Evolutionary conservation across 2,888 invertebrate genomes (phyloP), one percentile per base, ranked within the genome.

Genomic region (Octonoba sinensis): DNA sequence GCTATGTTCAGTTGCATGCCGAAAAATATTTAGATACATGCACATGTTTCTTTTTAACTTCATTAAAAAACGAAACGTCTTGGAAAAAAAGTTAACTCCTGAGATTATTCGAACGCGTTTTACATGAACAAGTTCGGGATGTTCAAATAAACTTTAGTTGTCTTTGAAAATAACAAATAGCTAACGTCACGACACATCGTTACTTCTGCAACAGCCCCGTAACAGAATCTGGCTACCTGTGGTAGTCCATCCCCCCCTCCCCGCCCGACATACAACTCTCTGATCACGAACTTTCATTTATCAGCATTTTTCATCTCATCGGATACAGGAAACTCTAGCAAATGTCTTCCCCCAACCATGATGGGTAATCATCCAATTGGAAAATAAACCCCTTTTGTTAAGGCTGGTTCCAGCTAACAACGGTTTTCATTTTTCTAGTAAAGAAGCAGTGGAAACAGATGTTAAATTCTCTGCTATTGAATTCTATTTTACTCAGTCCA

Each of bases 251-350:
- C 64, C 20, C 16, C 20, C 16, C 36, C 36, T 36, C 36, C 36
- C 36, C 11, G 56, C 51, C 24, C 57, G 57, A 3, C 60, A 60
- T 13, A 36, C 44, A 73, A 56, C 56, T 66, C 36, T 44, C 57
- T 56, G 54, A 73, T 79, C 79, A 79, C 73, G 67, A 67, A 73
- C 67, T 62, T 16, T 44, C 62, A 62, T 56, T 72, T 73, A 79
- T 79, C 79, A 79, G 73, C 67, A 44, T 47, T 13, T 56, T 36
- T 46, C 60, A 79, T 79, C 79, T 79, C 67, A 57, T 76, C 51
- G 56, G 56, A 73, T 67, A 67, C 79, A 79, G 79, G 79, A 79
- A 79, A 62, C 60, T 73, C 79, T 67, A 56, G 62, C 73, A 73
- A 79, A 79, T 56, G 62, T 73, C 60, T 44, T 20, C 56, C 47